These are phyloP conservation scores for Brenthis ino DNA, from an alignment of 2,888 invertebrate genomes.

Conservation along the genomic window DNA sequence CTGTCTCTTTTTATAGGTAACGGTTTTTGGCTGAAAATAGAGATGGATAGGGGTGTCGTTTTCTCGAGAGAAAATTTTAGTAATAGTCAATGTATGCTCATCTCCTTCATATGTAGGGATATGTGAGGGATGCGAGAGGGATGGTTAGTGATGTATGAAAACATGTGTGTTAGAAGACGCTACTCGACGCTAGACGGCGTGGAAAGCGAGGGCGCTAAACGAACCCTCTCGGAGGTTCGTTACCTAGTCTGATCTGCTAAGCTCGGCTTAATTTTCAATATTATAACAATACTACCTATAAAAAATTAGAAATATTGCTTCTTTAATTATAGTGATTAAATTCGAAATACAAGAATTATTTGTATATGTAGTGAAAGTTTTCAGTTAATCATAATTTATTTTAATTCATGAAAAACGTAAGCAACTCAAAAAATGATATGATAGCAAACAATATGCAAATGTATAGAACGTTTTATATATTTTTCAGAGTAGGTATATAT, in stretches of 20 bases:
- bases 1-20: slow-evolving; percentile 62
- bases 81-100: slow-evolving; percentile 68
- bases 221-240: slow-evolving; percentile 40
- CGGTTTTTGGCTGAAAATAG: slow-evolving; percentile 62
- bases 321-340: too few relatives aligned
- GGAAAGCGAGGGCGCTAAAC: slow-evolving; percentile 42
- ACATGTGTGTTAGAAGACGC: slow-evolving; percentile 55
- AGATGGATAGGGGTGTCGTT: slow-evolving; percentile 75
- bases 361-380: too few relatives aligned
- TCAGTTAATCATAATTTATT: too few relatives aligned
- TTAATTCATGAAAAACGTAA: too few relatives aligned
- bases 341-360: too few relatives aligned
- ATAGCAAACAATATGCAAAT: too few relatives aligned
- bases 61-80: slow-evolving; percentile 65
- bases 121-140: slow-evolving; percentile 71
- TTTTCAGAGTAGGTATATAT: too few relatives aligned
- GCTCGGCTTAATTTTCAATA: too few relatives aligned
- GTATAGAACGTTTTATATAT: too few relatives aligned
- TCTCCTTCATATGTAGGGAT: slow-evolving; percentile 76
- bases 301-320: too few relatives aligned
- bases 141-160: slow-evolving; percentile 54
- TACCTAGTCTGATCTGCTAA: background rate
- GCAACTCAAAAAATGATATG: too few relatives aligned
- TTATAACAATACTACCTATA: too few relatives aligned
- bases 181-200: slow-evolving; percentile 79